These are phyloP conservation scores for Cariama cristata DNA, from an alignment of 2,113 vertebrate genomes.

Conservation along the genomic window DNA sequence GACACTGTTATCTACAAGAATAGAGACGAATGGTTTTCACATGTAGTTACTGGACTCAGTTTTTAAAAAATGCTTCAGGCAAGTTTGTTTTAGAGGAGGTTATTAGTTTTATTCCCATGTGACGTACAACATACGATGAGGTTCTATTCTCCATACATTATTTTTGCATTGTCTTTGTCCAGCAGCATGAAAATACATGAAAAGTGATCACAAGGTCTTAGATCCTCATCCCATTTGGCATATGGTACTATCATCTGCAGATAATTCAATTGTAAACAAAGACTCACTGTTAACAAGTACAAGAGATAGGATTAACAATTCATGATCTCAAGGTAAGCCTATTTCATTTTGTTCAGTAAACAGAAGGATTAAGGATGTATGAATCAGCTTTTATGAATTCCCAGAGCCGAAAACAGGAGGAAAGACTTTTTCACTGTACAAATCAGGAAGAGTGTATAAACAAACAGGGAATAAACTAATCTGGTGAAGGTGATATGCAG, in stretches of 20 bases:
- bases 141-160: not conserved
- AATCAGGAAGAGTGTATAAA: not conserved
- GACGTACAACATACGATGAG: not conserved
- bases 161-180: not conserved
- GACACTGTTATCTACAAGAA: not conserved
- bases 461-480: not conserved
- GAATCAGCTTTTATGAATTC: slow-evolving; percentile 17
- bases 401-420: not conserved
- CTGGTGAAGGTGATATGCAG: not conserved
- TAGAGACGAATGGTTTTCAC: not conserved
- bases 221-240: not conserved
- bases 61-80: not conserved
- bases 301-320: slow-evolving; percentile 69
- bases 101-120: not conserved
- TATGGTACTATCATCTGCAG: not conserved
- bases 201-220: slow-evolving; percentile 40
- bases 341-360: slow-evolving; percentile 58
- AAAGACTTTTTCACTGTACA: not conserved
- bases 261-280: slow-evolving; percentile 66
- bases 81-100: not conserved
- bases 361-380: slow-evolving; percentile 21
- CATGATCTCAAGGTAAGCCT: slow-evolving; percentile 62
- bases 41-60: not conserved
- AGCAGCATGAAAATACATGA: slow-evolving; percentile 32
- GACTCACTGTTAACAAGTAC: slow-evolving; percentile 56